phyloP scores from a whole-genome alignment of 2,797 vertebrate genomes.

The Knipowitschia caucasica region DNA sequence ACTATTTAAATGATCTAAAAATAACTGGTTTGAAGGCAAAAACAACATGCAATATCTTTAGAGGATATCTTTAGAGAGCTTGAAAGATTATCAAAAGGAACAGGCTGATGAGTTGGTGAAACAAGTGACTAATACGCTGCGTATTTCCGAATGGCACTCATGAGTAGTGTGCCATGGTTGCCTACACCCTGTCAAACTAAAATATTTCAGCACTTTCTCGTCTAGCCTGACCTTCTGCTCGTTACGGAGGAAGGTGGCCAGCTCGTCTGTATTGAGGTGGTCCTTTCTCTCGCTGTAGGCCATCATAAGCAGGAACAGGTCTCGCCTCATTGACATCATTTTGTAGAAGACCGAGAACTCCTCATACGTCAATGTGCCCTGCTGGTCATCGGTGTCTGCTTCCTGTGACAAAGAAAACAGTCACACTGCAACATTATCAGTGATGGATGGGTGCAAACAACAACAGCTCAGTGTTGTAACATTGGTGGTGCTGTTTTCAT shows the following conservation, averaged over 20 bases:
- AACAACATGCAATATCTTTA: too few species aligned
- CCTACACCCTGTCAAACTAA: slow-evolving; percentile 8
- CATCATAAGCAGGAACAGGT: slow-evolving; percentile 91
- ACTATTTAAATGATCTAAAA: too few species aligned
- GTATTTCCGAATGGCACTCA: slow-evolving; percentile 15
- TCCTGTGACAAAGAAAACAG: slow-evolving; percentile 72
- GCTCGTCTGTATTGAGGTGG: slow-evolving; percentile 88
- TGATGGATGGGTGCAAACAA: neutral
- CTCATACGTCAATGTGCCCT: slow-evolving; percentile 92
- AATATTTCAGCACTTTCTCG: neutral
- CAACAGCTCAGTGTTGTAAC: neutral
- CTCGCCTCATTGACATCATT: slow-evolving; percentile 96
- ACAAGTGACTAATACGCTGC: slow-evolving; percentile 20
- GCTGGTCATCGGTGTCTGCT: slow-evolving; percentile 95
- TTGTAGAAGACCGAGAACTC: slow-evolving; percentile 98
- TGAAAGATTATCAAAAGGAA: slow-evolving; percentile 37
- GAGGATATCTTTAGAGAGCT: slow-evolving; percentile 46
- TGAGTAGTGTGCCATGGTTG: neutral
- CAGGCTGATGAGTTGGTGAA: slow-evolving; percentile 32
- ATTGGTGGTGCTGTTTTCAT: neutral
- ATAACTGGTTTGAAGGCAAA: neutral
- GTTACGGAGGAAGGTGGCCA: slow-evolving; percentile 85
- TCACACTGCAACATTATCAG: neutral
- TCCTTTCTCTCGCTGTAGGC: slow-evolving; percentile 95
- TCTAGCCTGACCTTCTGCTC: slow-evolving; percentile 85